These are phyloP conservation scores for Drosophila multiciliata DNA, from an alignment of 2,888 invertebrate genomes.

Conservation along the genomic window DNA sequence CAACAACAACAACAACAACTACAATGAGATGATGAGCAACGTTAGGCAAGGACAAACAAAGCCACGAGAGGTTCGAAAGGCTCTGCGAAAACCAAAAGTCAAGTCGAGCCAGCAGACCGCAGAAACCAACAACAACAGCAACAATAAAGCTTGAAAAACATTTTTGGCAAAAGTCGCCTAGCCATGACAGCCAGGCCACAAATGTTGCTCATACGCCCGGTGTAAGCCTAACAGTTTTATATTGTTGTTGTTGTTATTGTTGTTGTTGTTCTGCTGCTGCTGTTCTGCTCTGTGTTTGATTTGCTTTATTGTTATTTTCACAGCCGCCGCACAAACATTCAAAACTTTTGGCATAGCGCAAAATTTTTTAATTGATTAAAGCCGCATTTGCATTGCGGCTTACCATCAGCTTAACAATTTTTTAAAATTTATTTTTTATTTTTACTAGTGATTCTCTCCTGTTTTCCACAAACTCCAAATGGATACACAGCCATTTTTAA, in stretches of 20 bases:
- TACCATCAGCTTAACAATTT: conserved; percentile 74
- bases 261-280: conserved; percentile 3
- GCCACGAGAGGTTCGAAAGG: conserved; percentile 68
- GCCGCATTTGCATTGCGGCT: conserved; percentile 79
- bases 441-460: conserved; percentile 5
- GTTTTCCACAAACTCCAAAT: conserved; percentile 1
- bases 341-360: conserved; percentile 61
- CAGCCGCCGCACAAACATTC: conserved; percentile 39
- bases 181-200: conserved; percentile 65
- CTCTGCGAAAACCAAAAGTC: conserved; percentile 76
- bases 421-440: conserved; percentile 33
- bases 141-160: conserved; percentile 48
- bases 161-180: conserved; percentile 69
- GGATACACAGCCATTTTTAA: neutral
- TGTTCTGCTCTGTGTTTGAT: conserved; percentile 55
- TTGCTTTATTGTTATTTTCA: conserved; percentile 68
- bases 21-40: conserved; percentile 73
- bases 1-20: conserved; percentile 55
- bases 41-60: conserved; percentile 78
- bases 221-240: conserved; percentile 35
- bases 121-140: conserved; percentile 44
- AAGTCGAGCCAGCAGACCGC: conserved; percentile 79
- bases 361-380: conserved; percentile 81
- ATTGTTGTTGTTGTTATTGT: conserved; percentile 15
- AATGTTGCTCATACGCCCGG: conserved; percentile 71